Evolutionary conservation across 2,113 vertebrate genomes (phyloP).

Genomic region (Crotalus horridus): DNA sequence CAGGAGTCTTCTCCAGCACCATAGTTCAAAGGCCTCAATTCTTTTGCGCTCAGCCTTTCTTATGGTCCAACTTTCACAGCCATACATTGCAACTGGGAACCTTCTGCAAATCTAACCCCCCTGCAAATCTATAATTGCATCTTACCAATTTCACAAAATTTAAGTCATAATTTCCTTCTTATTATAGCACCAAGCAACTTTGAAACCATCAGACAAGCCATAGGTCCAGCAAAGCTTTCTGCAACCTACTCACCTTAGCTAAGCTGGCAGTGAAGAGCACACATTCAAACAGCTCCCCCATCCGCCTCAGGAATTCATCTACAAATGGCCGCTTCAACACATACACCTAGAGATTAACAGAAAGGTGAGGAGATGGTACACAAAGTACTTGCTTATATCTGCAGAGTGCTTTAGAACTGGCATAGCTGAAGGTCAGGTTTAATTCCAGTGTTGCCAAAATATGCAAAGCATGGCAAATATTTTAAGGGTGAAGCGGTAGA

Average conservation of each 20-base stretch:
- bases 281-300: constrained; percentile 90
- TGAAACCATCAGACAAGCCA: neutral
- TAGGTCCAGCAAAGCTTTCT: neutral
- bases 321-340: constrained; percentile 90
- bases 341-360: constrained; percentile 73
- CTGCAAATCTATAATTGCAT: neutral
- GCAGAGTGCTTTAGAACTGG: neutral
- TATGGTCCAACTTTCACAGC: too few species aligned
- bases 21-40: too few species aligned
- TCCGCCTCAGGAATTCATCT: constrained; percentile 84
- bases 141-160: neutral
- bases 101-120: neutral
- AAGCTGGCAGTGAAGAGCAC: constrained; percentile 89
- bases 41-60: too few species aligned
- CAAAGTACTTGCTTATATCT: neutral
- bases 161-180: neutral
- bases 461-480: neutral
- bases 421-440: neutral
- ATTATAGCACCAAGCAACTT: neutral
- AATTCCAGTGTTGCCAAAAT: neutral
- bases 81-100: too few species aligned
- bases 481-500: neutral
- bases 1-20: too few species aligned
- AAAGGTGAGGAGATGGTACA: neutral
- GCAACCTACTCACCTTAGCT: constrained; percentile 76